These are phyloP conservation scores for Nymphalis io DNA, from an alignment of 1,140 invertebrate genomes.

Conservation along the genomic window DNA sequence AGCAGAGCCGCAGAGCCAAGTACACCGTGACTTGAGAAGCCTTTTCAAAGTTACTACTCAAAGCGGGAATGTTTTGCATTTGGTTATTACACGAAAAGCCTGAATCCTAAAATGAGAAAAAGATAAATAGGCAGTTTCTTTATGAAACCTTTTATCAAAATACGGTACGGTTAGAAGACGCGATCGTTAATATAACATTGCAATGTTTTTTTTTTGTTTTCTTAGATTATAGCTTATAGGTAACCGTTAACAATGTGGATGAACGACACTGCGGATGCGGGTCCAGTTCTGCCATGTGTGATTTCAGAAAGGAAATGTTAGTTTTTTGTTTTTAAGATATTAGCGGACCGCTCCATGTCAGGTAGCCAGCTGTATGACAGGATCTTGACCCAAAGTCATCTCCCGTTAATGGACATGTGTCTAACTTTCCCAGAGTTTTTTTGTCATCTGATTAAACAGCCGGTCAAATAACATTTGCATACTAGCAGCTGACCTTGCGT, in stretches of 20 bases:
- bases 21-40: slow-evolving; percentile 63
- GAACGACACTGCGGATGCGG: slow-evolving; percentile 56
- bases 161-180: background rate
- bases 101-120: slow-evolving; percentile 40
- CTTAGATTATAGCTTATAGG: slow-evolving; percentile 4
- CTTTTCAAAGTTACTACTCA: slow-evolving; percentile 71
- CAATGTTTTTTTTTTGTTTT: background rate
- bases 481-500: slow-evolving; percentile 69
- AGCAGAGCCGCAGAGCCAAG: slow-evolving; percentile 48
- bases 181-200: background rate
- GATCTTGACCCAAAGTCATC: slow-evolving; percentile 47
- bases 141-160: slow-evolving; percentile 6
- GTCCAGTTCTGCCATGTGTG: slow-evolving; percentile 63
- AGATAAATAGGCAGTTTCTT: slow-evolving; percentile 6
- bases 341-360: slow-evolving; percentile 60
- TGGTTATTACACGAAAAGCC: slow-evolving; percentile 59
- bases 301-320: slow-evolving; percentile 57
- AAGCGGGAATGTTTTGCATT: slow-evolving; percentile 74
- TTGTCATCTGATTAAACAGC: slow-evolving; percentile 49
- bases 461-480: slow-evolving; percentile 63
- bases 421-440: slow-evolving; percentile 62
- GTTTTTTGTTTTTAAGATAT: slow-evolving; percentile 58
- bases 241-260: slow-evolving; percentile 41
- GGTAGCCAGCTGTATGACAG: slow-evolving; percentile 56
- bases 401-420: slow-evolving; percentile 53